Base-by-base conservation (phyloP, 35 echinoderm and acorn worm species). In the Stichopus chloronotus region DNA sequence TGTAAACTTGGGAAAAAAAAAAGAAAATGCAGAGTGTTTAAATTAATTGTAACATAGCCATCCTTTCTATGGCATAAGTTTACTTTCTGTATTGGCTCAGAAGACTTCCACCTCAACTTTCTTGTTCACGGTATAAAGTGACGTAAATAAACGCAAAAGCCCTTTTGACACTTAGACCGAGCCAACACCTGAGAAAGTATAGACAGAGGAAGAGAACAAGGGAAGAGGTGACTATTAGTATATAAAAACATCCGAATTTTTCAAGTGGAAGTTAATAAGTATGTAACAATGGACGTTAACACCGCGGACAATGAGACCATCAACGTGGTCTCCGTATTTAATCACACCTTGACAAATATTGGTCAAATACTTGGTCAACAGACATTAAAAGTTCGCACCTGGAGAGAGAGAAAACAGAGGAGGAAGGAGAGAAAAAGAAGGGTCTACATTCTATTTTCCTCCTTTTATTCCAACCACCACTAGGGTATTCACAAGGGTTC, bases 211-310 rank as follows among this genome's bases (percentile, higher is more conserved):
- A 43, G 30, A 43, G 30, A 43, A 43, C 30, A 43, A 43, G 30
- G 30, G 30, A 72, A 72, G 21, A 83, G 56, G 53, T 83, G 56
- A 83, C 30, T 14, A 83, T 57, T 43, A 43, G 30, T 55, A 43
- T 56, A 55, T 83, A 56, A 83, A 83, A 83, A 83, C 80, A 83
- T 83, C 80, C 80, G 80, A 83, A 11, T 30, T 83, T 55, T 83
- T 10, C 52, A 83, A 83, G 25, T 83, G 80, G 80, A 53, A 83
- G 80, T 83, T 83, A 83, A 83, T 83, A 72, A 72, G 80, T 16
- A 53, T 56, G 43, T 55, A 55, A 83, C 80, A 83, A 83, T 83
- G 56, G 80, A 43, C 30, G 80, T 43, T 83, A 83, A 83, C 53
- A 83, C 23, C 23, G 43, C 23, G 21, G 52, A 80, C 80, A 83